phyloP scores from a whole-genome alignment of 1,140 invertebrate genomes.

The Papilio glaucus region DNA sequence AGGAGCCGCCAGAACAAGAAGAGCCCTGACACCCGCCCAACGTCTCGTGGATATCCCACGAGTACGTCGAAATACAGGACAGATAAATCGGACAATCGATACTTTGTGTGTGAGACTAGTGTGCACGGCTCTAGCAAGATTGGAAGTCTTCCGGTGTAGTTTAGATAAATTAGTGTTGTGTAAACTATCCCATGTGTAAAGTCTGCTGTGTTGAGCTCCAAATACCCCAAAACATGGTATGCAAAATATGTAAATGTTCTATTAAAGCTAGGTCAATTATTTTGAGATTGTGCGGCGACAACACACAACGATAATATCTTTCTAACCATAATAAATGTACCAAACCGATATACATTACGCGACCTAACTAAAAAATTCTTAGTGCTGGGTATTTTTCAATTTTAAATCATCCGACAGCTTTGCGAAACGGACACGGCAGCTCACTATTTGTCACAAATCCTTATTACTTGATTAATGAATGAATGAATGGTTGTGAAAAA shows the following conservation, averaged over 20 bases:
- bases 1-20: constrained; percentile 46
- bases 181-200: neutral
- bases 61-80: constrained; percentile 60
- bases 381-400: neutral
- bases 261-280: neutral
- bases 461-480: neutral
- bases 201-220: neutral
- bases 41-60: constrained; percentile 71
- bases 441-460: neutral
- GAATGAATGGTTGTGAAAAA: constrained; percentile 20
- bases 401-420: neutral
- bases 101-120: constrained; percentile 25
- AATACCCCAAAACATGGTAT: neutral
- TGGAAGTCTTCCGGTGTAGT: neutral
- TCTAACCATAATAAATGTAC: neutral
- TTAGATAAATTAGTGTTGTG: neutral
- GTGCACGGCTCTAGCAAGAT: neutral
- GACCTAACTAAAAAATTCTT: neutral
- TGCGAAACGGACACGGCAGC: neutral
- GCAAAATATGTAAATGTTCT: neutral
- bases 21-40: constrained; percentile 63
- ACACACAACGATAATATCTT: neutral
- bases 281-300: too few species aligned
- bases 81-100: constrained; percentile 19
- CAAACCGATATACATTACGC: neutral